These are phyloP conservation scores for Hyalella azteca DNA, from an alignment of 2,888 invertebrate species.

Conservation along the genomic window DNA sequence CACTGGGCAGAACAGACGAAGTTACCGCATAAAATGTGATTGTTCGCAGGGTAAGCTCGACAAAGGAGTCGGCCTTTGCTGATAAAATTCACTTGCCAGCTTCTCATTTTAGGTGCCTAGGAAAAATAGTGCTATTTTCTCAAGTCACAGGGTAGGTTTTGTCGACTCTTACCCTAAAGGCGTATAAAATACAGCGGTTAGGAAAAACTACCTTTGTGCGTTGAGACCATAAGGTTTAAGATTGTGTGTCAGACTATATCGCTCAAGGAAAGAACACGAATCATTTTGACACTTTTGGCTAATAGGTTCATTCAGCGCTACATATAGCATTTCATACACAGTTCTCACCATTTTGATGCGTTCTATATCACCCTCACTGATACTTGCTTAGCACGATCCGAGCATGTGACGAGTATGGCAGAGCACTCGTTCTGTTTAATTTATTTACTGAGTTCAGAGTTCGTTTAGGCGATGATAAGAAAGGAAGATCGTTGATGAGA, in stretches of 20 bases:
- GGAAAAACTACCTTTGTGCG: background rate
- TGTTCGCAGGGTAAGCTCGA: slow-evolving; percentile 28
- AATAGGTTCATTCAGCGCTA: slow-evolving; percentile 58
- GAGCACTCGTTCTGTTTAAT: too few species aligned
- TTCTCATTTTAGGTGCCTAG: slow-evolving; percentile 5
- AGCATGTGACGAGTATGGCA: too few species aligned
- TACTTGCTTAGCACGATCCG: too few species aligned
- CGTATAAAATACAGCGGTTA: background rate
- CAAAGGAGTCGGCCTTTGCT: slow-evolving; percentile 12
- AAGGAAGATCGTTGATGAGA: slow-evolving; percentile 19
- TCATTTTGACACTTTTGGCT: slow-evolving; percentile 59
- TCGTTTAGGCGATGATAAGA: background rate
- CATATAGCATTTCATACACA: slow-evolving; percentile 41
- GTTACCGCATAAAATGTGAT: slow-evolving; percentile 32
- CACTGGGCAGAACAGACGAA: slow-evolving; percentile 25
- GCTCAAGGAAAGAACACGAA: slow-evolving; percentile 53
- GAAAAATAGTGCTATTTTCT: slow-evolving; percentile 26
- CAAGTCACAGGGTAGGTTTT: slow-evolving; percentile 13
- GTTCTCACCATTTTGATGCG: too few species aligned
- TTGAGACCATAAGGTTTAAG: background rate
- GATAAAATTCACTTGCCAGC: slow-evolving; percentile 34
- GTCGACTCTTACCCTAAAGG: background rate
- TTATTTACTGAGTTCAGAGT: too few species aligned
- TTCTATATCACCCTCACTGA: too few species aligned
- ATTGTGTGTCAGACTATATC: background rate